Base-by-base conservation (phyloP, 1,140 invertebrate genomes). In the Panagrolaimus sp. region DNA sequence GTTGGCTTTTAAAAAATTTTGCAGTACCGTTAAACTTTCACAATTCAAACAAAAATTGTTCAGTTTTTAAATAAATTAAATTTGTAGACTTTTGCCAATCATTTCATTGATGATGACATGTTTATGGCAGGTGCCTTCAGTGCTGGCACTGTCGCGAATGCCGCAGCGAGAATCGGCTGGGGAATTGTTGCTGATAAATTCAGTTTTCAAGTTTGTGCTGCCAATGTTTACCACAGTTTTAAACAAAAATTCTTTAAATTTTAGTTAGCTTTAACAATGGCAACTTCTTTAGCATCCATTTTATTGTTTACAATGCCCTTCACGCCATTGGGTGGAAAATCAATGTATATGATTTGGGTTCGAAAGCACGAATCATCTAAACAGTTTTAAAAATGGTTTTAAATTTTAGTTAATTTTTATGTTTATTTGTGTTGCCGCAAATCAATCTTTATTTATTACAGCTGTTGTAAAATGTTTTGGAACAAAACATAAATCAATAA, bases 351-450 rank as follows among this genome's bases (percentile, higher is more conserved):
- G 15, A 47, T 83, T 17, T 81, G 79, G 79, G 74, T 83, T 15
- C 48, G 45, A 71, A 43, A 38, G 32, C 2, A 4, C 7, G 32
- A n/a, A 1, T 58, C 1, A 5, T 58, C 14, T 26, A 58, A n/a
- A 58, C 52, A 26, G 52, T 52, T 9, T 10, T 8, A 65, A 26
- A 65, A 45, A 26, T 67, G 32, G 7, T 38, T 38, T 38, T 38
- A 7, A 38, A 38, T 38, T 38, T 38, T 7, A 38, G 32, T 38
- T 38, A 38, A 38, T 58, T 28, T 68, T 77, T n/a, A 71, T 78
- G 65, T 83, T 80, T 69, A 67, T 80, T 14, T 82, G 82, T 73
- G 67, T 82, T 73, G 80, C 75, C 14, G 80, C 80, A 4, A 82
- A 82, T 17, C 80, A 82, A 63, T 76, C 80, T 0, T 65, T 82